Evolutionary conservation across 2,888 invertebrate genomes (phyloP), one percentile per base, ranked within the genome.

Genomic region (Agrochola macilenta): DNA sequence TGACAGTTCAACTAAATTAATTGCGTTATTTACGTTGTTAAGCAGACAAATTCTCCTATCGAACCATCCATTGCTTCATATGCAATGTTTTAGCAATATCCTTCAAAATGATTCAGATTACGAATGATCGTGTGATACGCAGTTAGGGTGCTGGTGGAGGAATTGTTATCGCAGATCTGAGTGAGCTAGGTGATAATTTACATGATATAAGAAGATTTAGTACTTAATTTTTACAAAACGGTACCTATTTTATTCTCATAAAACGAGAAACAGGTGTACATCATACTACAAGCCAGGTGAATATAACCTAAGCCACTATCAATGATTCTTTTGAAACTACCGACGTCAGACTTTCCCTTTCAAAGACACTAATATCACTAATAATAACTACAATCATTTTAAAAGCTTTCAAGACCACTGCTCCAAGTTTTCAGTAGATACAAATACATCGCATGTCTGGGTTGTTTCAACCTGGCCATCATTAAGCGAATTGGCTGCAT

Each of bases 401-500:
- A 79, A 85, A 88, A 85, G 81, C 85, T 83, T 77, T 79, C 26
- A 54, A 71, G 66, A 57, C 57, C 57, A 43, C 54, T 76, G 81
- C 66, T 65, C 60, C 26, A 60, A 68, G 57, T 64, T 77, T 78
- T 63, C 68, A 43, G 35, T 69, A 35, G 69, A 61, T 61, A 74
- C 64, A 78, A 78, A 83, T 61, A 69, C 68, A 23, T 77, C 64
- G 61, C 75, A 74, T 81, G 82, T 78, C 81, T 88, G 88, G 78
- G 39, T 73, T 76, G 64, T 76, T 82, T 87, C 82, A 87, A 84
- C 70, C 57, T 57, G 69, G n/a, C 65, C 54, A 11, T 79, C 71
- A 84, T 88, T 86, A 88, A 49, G 69, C 68, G 75, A 78, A 86
- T 81, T 84, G 87, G 63, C 58, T 78, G 81, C 85, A 83, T 61